These are phyloP conservation scores for Drosophila ogumai DNA, from an alignment of 1,140 invertebrate genomes.

Conservation along the genomic window DNA sequence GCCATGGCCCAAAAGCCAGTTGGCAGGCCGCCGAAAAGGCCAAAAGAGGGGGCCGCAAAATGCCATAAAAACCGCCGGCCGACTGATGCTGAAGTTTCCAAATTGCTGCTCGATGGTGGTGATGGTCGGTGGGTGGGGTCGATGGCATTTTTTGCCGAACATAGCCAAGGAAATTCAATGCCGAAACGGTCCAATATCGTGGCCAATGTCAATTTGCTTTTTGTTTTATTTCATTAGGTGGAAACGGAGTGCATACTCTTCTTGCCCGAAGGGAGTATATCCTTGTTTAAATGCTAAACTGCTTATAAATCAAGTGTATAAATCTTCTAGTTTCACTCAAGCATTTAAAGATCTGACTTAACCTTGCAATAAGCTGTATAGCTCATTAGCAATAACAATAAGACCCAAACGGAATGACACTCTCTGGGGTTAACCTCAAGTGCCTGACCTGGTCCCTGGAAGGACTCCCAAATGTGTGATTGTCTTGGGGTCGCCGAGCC, in stretches of 20 bases:
- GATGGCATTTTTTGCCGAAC: constrained; percentile 21
- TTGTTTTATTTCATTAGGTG: constrained; percentile 71
- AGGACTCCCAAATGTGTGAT: constrained; percentile 38
- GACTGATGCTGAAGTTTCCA: constrained; percentile 59
- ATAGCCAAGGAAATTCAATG: constrained; percentile 9
- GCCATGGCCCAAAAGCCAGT: constrained; percentile 66
- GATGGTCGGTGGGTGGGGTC: constrained; percentile 9
- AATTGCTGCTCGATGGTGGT: constrained; percentile 40
- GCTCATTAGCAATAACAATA: constrained; percentile 26
- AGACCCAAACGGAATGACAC: constrained; percentile 16
- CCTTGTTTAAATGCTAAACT: neutral
- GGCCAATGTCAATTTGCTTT: constrained; percentile 52
- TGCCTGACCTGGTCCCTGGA: constrained; percentile 9
- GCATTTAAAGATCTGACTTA: neutral
- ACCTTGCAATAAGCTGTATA: constrained; percentile 11
- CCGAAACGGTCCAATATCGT: constrained; percentile 22
- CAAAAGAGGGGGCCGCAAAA: constrained; percentile 17
- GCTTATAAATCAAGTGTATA: neutral
- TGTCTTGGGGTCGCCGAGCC: constrained; percentile 6
- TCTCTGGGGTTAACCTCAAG: constrained; percentile 36
- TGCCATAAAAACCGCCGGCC: constrained; percentile 61
- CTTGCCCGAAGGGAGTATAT: neutral
- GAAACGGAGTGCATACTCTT: neutral
- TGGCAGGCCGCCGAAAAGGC: constrained; percentile 53
- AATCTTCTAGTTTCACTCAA: neutral